Base-by-base conservation (phyloP, 2,888 invertebrate species). In the Dysmachus trigonus region DNA sequence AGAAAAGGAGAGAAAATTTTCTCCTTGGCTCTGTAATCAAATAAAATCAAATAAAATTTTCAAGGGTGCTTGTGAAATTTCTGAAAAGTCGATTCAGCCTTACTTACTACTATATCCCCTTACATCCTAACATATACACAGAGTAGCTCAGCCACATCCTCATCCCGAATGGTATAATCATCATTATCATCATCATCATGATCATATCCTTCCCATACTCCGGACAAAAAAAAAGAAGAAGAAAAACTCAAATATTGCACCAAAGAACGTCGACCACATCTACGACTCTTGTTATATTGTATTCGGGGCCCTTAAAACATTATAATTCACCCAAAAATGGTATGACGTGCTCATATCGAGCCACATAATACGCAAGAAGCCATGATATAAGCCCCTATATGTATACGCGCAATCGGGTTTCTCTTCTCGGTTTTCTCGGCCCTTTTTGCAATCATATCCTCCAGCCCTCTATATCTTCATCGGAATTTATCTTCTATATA, bases 191-290 rank as follows among this genome's bases (percentile, higher is more conserved):
- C 90, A 89, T 90, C 86, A 89, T 89, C 89, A 91, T 90, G 91
- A 90, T 91, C 90, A 91, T 91, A 90, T 89, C 87, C 91, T 91
- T 91, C 90, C 91, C 91, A 88, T 88, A 88, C 82, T 33, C 82
- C 35, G 33, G 4, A 41, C n/a, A n/a, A n/a, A n/a, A n/a, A n/a
- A n/a, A n/a, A n/a, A n/a, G n/a, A n/a, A n/a, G n/a, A n/a, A n/a
- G n/a, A 41, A 38, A 47, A 33, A 82, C 33, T 15, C 35, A 13
- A 35, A 82, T 82, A 82, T 82, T 62, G 35, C 62, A 82, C 82
- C 79, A 79, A 79, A 35, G 77, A 76, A 90, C 88, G 88, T 88
- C 88, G 76, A 84, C 85, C 86, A 62, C 71, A 85, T 76, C 85
- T 82, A 82, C 71, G 41, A 53, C 62, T 53, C 62, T 62, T 82